phyloP scores from a whole-genome alignment of 1,140 invertebrate genomes.

The Papilio helenus region DNA sequence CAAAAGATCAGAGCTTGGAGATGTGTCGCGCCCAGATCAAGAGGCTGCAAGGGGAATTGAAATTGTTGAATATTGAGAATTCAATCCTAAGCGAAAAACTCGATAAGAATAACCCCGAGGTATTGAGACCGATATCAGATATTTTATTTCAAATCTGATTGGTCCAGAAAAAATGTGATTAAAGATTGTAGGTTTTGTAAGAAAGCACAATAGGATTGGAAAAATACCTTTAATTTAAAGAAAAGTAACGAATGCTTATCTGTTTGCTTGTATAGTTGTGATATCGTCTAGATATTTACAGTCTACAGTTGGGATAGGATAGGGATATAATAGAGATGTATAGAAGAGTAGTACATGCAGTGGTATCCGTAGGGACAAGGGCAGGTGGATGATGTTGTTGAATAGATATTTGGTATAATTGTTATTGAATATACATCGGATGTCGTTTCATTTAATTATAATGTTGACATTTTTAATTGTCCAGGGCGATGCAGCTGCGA shows the following conservation, averaged over 20 bases:
- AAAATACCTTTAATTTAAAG: no score
- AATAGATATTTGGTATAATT: no score
- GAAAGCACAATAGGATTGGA: not conserved
- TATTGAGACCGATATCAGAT: conserved; percentile 39
- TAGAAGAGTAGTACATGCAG: no score
- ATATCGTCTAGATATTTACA: no score
- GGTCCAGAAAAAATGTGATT: not conserved
- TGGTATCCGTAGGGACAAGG: no score
- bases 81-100: conserved; percentile 64
- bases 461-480: not conserved
- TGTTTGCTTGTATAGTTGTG: no score
- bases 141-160: conserved; percentile 38
- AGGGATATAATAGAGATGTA: no score
- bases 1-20: conserved; percentile 74
- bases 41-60: conserved; percentile 70
- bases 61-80: conserved; percentile 73
- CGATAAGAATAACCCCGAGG: conserved; percentile 69
- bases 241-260: no score
- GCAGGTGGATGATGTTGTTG: no score
- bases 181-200: not conserved
- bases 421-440: no score
- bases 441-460: not conserved
- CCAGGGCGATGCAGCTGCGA: conserved; percentile 64
- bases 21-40: conserved; percentile 70
- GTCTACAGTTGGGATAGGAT: no score